Percentiles rank a stretch among this genome's conserved stretches.
These are phyloP conservation scores for Melieria omissa DNA, from an alignment of 2,888 invertebrate species.

Conservation along the genomic window DNA sequence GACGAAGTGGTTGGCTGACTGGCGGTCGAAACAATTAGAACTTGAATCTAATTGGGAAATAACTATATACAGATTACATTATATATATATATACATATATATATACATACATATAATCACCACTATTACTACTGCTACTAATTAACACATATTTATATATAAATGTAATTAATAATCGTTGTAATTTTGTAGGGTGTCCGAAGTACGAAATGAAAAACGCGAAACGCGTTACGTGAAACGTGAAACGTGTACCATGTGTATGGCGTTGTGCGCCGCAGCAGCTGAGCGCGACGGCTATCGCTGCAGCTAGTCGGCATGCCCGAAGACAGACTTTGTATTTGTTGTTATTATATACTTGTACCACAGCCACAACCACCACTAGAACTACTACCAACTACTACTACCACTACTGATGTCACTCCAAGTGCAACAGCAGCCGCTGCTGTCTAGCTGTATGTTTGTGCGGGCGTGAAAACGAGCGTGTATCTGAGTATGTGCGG, in stretches of 20 bases:
- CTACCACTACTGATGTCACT: no score
- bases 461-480: no score
- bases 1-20: background rate
- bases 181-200: background rate
- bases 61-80: constrained; percentile 4
- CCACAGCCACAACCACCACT: no score
- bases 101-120: constrained; percentile 16
- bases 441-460: no score
- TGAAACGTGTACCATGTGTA: background rate
- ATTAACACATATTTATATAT: constrained; percentile 18
- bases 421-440: no score
- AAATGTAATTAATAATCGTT: constrained; percentile 5
- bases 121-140: background rate
- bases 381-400: no score
- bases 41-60: background rate
- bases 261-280: background rate
- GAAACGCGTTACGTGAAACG: no score
- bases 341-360: no score
- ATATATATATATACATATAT: constrained; percentile 15
- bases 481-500: no score
- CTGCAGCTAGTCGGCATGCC: no score
- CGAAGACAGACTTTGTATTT: no score
- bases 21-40: background rate
- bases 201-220: background rate
- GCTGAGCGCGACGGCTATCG: background rate